Evolutionary conservation across 2,797 vertebrate genomes (phyloP).

Genomic region (Clarias laeviceps): DNA sequence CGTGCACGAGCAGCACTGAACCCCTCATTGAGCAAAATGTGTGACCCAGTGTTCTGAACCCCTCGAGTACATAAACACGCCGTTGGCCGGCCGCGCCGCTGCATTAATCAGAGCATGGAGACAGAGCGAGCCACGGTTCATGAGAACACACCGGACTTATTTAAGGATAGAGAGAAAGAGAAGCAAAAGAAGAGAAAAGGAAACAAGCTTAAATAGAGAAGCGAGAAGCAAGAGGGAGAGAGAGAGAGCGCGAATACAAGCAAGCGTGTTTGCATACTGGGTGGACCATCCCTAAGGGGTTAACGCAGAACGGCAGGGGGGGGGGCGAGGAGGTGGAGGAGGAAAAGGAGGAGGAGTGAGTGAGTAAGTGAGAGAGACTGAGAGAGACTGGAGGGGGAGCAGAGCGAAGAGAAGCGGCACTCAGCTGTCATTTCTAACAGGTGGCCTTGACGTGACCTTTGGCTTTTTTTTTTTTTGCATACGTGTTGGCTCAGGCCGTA

Average conservation of each 20-base stretch:
- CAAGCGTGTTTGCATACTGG: slow-evolving; percentile 35
- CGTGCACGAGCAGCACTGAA: neutral
- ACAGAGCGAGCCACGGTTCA: neutral
- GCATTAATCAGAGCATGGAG: slow-evolving; percentile 6
- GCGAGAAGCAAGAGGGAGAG: slow-evolving; percentile 7
- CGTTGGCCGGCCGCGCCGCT: neutral
- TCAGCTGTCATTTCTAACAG: slow-evolving; percentile 64
- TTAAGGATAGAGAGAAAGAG: neutral
- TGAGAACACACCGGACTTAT: neutral
- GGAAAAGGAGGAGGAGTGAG: neutral
- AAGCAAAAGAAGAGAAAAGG: neutral
- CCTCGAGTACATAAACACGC: slow-evolving; percentile 9
- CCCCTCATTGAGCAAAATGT: slow-evolving; percentile 17
- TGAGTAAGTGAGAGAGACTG: slow-evolving; percentile 8
- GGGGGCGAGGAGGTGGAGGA: slow-evolving; percentile 17
- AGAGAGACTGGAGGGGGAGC: slow-evolving; percentile 19
- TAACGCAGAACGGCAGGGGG: slow-evolving; percentile 43
- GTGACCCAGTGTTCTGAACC: slow-evolving; percentile 9
- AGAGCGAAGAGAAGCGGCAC: slow-evolving; percentile 52
- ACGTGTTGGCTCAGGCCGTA: slow-evolving; percentile 52
- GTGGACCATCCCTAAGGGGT: slow-evolving; percentile 50
- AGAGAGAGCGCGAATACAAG: slow-evolving; percentile 17
- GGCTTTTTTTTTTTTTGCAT: slow-evolving; percentile 48
- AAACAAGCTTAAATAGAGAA: slow-evolving; percentile 26
- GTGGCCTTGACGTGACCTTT: slow-evolving; percentile 61